Conservation (phyloP, 2,888 invertebrate species). For the Mycalesis mineus region DNA sequence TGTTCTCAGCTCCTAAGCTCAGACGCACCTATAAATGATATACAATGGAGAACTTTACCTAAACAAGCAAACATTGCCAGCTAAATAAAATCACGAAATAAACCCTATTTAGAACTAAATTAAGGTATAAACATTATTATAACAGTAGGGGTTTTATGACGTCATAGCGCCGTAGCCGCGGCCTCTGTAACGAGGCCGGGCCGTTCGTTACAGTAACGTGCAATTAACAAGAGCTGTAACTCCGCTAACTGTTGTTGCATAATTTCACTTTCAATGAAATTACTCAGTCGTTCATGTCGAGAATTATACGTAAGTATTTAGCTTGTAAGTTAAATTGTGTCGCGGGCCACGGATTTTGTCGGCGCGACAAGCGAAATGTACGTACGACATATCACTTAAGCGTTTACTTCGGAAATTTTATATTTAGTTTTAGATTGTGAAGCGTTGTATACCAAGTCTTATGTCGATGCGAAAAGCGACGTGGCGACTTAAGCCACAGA, state of each 20-base stretch:
- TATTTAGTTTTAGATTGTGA: no score
- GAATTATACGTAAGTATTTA: slow-evolving; percentile 10
- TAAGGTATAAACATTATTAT: slow-evolving; percentile 21
- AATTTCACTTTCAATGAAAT: slow-evolving; percentile 44
- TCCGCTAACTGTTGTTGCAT: slow-evolving; percentile 49
- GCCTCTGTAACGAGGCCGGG: slow-evolving; percentile 37
- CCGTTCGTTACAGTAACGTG: slow-evolving; percentile 49
- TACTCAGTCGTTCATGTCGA: slow-evolving; percentile 38
- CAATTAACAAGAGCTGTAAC: slow-evolving; percentile 46
- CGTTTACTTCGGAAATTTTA: no score
- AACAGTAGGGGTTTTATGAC: slow-evolving; percentile 41
- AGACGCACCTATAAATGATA: no score
- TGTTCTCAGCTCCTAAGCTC: no score
- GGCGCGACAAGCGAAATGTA: not conserved
- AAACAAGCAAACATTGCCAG: no score
- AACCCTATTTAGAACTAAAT: not conserved
- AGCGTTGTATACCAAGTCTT: no score
- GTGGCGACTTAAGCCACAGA: no score
- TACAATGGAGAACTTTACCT: no score
- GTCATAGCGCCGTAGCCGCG: slow-evolving; percentile 34
- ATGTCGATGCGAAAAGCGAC: no score
- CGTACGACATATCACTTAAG: no score
- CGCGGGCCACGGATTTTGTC: not conserved
- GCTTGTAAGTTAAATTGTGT: not conserved
- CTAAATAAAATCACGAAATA: no score